Percentiles rank a stretch among this genome's conserved stretches.
Evolutionary conservation across 2,888 invertebrate genomes (phyloP).

Genomic region (Schrankia costaestrigalis): DNA sequence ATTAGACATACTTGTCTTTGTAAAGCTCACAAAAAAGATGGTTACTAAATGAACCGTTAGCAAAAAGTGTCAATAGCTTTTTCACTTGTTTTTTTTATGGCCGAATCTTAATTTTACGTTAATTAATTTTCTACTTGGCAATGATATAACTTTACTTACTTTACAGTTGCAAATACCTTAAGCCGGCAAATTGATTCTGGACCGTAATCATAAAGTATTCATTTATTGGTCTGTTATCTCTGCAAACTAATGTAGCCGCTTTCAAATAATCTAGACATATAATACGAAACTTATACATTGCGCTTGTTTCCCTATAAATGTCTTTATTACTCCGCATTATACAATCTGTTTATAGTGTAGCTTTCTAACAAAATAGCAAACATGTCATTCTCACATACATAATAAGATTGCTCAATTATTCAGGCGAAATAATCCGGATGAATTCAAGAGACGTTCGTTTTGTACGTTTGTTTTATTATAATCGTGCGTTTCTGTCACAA

Average conservation of each 20-base stretch:
- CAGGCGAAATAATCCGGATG: slow-evolving; percentile 39
- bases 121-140: no score
- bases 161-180: no score
- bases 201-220: no score
- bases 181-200: no score
- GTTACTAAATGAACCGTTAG: no score
- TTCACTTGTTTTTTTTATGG: no score
- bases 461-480: slow-evolving; percentile 30
- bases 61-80: no score
- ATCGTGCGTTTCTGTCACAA: slow-evolving; percentile 40
- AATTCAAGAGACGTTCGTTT: slow-evolving; percentile 45
- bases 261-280: slow-evolving; percentile 19
- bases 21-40: no score
- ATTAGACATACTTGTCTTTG: slow-evolving; percentile 14
- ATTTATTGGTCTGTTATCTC: slow-evolving; percentile 23
- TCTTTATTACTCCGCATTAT: slow-evolving; percentile 39
- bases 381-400: slow-evolving; percentile 44
- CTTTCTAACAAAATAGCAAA: slow-evolving; percentile 34
- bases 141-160: no score
- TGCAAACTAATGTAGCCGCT: slow-evolving; percentile 24
- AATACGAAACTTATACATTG: slow-evolving; percentile 38
- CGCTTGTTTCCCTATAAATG: slow-evolving; percentile 35
- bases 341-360: slow-evolving; percentile 31
- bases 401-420: slow-evolving; percentile 49
- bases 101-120: no score